Evolutionary conservation across 2,797 vertebrate species (phyloP).

Genomic region (Pseudopleuronectes americanus): DNA sequence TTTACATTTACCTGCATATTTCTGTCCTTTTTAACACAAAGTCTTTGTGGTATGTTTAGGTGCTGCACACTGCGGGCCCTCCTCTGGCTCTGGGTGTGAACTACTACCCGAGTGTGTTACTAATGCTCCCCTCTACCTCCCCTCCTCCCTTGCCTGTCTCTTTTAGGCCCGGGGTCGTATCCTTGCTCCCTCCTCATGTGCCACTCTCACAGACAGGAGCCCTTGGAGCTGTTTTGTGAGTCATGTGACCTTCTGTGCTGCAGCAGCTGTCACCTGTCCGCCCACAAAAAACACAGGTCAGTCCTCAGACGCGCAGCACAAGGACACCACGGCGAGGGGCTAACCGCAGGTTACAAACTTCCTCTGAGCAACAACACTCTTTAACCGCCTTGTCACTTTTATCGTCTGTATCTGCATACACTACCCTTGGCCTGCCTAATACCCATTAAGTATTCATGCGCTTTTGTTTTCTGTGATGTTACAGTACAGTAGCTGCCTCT

Average conservation of each 20-base stretch:
- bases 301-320: conserved; percentile 68
- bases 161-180: conserved; percentile 79
- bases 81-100: conserved; percentile 35
- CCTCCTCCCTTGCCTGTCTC: conserved; percentile 34
- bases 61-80: not conserved
- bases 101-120: conserved; percentile 32
- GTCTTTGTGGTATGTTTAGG: not conserved
- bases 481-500: conserved; percentile 61
- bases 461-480: conserved; percentile 73
- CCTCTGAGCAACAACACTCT: conserved; percentile 45
- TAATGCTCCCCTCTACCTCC: conserved; percentile 20
- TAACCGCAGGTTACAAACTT: conserved; percentile 71
- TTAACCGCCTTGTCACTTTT: conserved; percentile 74
- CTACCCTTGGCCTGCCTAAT: conserved; percentile 71
- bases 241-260: conserved; percentile 89
- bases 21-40: too few species aligned
- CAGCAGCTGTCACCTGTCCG: conserved; percentile 88
- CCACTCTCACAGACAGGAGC: conserved; percentile 86
- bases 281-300: conserved; percentile 89
- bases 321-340: conserved; percentile 70
- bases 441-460: conserved; percentile 73
- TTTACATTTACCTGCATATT: too few species aligned
- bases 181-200: conserved; percentile 82
- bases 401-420: conserved; percentile 73
- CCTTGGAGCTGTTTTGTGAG: conserved; percentile 88